Conservation (phyloP, 2,888 invertebrate genomes). For the Acanthopleura granulata region DNA sequence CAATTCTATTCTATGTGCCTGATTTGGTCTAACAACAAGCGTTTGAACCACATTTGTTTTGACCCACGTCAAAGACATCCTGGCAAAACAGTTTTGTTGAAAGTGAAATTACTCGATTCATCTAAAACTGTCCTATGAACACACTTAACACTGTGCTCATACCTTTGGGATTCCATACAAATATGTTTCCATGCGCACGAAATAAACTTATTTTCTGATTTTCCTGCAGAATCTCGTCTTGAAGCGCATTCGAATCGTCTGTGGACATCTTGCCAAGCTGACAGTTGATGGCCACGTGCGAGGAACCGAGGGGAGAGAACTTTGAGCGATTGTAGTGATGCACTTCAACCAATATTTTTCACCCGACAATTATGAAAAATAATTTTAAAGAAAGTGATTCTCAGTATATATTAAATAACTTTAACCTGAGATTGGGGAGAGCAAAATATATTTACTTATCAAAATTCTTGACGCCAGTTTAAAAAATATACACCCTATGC, state of each 20-base stretch:
- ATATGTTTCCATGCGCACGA: conserved; percentile 35
- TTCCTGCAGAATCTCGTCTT: not conserved
- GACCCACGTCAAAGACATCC: no score
- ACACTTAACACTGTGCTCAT: not conserved
- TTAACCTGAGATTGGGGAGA: no score
- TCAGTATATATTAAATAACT: no score
- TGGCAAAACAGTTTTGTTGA: no score
- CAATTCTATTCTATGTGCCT: no score
- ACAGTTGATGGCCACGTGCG: not conserved
- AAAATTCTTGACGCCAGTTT: no score
- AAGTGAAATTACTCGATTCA: not conserved
- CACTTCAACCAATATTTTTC: no score
- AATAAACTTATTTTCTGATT: conserved; percentile 34
- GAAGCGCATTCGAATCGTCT: not conserved
- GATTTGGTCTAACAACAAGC: no score
- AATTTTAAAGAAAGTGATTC: no score
- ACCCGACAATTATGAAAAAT: no score
- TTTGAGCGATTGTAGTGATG: not conserved
- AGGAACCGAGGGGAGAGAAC: not conserved
- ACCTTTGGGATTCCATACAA: conserved; percentile 51
- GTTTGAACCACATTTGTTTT: no score
- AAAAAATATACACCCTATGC: not conserved
- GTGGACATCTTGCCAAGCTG: not conserved
- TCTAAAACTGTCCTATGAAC: not conserved
- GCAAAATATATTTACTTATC: no score